Evolutionary conservation across 2,797 vertebrate species (phyloP), one percentile per base, ranked within the genome.

Genomic region (Chloroceryle inda): DNA sequence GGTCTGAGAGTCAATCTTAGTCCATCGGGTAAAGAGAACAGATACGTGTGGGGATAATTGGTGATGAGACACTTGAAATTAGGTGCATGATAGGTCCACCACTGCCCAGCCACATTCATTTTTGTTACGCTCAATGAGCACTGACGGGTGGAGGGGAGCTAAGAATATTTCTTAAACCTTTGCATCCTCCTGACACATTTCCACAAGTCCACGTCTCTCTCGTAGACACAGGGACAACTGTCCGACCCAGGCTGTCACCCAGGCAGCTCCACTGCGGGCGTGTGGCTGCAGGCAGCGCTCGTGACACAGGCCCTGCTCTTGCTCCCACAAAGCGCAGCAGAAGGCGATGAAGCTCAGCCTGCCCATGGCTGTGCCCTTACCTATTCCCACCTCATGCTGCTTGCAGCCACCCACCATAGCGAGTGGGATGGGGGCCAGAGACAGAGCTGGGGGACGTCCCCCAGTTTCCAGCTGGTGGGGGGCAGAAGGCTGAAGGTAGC

Each of bases 1-100:
- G 74, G 77, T 88, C 89, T 87, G 63, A 87, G 71, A 96, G 89
- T 94, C 93, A 90, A 58, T 90, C 88, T 95, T 87, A 87, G 88
- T 87, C 89, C 92, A 91, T 95, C 94, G 71, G 72, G 53, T 94
- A 95, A 91, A 94, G 50, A 78, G 92, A 94, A 94, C 33, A 90
- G 85, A 90, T 92, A 63, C 6, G 0, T 2, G 3, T 33, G 29
- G 67, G 64, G 93, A 95, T 95, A 95, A 96, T 93, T 96, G 96
- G 95, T 95, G 93, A 95, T 62, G 90, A 97, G 88, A 95, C 95
- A 96, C 94, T 90, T 95, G 94, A 95, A 96, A 96, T 95, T 95
- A 97, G 93, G 94, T 95, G 95, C 68, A 62, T 55, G 93, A 95
- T 94, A 93, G 80, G 85, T 93, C 83, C 88, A 61, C 63, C 49